A percentile compares a stretch with the other conserved stretches of the same genome.
These are phyloP conservation scores for Plodia interpunctella DNA, from an alignment of 1,140 invertebrate genomes.

Conservation along the genomic window DNA sequence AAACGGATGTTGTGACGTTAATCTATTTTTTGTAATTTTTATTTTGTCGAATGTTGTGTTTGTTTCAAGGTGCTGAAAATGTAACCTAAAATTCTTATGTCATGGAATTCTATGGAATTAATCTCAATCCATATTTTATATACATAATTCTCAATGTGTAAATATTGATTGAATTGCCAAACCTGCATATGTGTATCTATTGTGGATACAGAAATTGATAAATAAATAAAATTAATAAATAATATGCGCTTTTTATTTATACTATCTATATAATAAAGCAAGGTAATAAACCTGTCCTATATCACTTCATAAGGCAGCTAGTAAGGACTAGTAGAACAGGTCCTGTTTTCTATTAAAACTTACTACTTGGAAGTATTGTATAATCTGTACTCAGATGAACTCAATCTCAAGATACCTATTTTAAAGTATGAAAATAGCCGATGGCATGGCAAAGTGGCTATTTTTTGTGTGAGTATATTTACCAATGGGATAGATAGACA, in stretches of 20 bases:
- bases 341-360: too few relatives aligned
- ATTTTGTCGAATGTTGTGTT: constrained; percentile 31
- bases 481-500: neutral
- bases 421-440: too few relatives aligned
- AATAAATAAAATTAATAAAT: constrained; percentile 55
- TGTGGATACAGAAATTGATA: constrained; percentile 75
- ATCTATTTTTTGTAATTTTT: constrained; percentile 46
- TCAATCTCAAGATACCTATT: too few relatives aligned
- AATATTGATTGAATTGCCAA: constrained; percentile 48
- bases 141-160: constrained; percentile 29
- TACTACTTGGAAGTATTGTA: too few relatives aligned
- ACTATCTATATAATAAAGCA: too few relatives aligned
- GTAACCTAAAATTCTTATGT: constrained; percentile 1
- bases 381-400: too few relatives aligned
- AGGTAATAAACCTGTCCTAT: too few relatives aligned
- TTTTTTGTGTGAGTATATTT: too few relatives aligned
- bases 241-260: neutral
- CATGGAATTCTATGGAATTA: neutral
- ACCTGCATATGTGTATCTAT: constrained; percentile 55
- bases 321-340: too few relatives aligned
- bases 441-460: too few relatives aligned
- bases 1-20: constrained; percentile 12
- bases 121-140: neutral
- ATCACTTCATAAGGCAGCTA: too few relatives aligned
- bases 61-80: constrained; percentile 28